Evolutionary conservation across 2,888 invertebrate species (phyloP).

Genomic region (Cephus pygmeus): DNA sequence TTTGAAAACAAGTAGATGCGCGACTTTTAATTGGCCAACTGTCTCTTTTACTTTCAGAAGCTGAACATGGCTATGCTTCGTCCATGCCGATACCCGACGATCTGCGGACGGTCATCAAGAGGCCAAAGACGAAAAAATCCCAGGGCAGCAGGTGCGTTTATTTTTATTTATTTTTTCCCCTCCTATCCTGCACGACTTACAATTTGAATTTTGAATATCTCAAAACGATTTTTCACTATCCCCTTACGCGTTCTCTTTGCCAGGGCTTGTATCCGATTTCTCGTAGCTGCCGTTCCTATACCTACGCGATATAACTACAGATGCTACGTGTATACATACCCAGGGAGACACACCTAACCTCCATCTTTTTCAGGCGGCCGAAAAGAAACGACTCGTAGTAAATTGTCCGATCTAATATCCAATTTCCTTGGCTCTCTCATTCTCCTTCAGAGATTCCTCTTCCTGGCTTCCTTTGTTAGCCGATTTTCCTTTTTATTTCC

Average conservation of each 20-base stretch:
- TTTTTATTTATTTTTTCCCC: background rate
- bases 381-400: too few relatives aligned
- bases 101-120: conserved; percentile 76
- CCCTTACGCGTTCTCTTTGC: background rate
- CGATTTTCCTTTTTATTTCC: background rate
- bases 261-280: background rate
- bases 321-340: too few relatives aligned
- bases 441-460: background rate
- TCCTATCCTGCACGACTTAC: background rate
- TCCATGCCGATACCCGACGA: conserved; percentile 85
- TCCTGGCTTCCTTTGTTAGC: background rate
- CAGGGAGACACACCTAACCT: too few relatives aligned
- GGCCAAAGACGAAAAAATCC: conserved; percentile 87
- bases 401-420: too few relatives aligned
- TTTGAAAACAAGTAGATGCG: background rate
- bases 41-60: conserved; percentile 78
- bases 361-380: too few relatives aligned
- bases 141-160: conserved; percentile 85
- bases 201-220: background rate
- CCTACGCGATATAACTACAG: too few relatives aligned
- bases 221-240: background rate
- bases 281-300: too few relatives aligned
- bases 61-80: conserved; percentile 91
- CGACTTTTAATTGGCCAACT: conserved; percentile 69
- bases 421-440: background rate